Evolutionary conservation across 2,797 vertebrate genomes (phyloP).

Genomic region (Aeoliscus strigatus): DNA sequence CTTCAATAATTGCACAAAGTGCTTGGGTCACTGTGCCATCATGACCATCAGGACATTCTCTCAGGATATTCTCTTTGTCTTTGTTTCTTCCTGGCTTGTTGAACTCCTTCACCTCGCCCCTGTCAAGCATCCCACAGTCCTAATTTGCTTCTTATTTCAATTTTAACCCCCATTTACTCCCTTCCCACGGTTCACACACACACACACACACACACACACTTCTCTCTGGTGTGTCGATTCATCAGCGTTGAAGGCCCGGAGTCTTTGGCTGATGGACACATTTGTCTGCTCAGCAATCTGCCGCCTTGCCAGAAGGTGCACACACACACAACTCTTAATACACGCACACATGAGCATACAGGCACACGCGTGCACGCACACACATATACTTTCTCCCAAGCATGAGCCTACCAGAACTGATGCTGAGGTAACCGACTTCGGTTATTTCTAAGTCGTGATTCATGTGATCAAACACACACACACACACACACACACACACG

Average conservation of each 20-base stretch:
- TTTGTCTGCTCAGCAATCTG: slow-evolving; percentile 70
- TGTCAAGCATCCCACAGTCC: no score
- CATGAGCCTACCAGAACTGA: slow-evolving; percentile 1
- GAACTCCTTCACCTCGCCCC: slow-evolving; percentile 33
- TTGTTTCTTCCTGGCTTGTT: slow-evolving; percentile 22
- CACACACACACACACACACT: slow-evolving; percentile 7
- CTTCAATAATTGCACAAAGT: slow-evolving; percentile 18
- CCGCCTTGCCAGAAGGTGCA: slow-evolving; percentile 38
- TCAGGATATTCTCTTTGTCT: slow-evolving; percentile 16
- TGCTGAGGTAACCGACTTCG: background rate
- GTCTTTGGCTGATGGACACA: slow-evolving; percentile 61
- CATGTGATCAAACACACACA: no score
- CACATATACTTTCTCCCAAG: background rate
- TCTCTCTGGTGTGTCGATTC: slow-evolving; percentile 49
- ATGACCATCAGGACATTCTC: slow-evolving; percentile 16
- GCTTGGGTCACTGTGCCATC: slow-evolving; percentile 19
- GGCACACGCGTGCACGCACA: slow-evolving; percentile 1
- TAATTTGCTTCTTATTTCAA: no score
- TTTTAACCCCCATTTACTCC: slow-evolving; percentile 2
- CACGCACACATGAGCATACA: slow-evolving; percentile 12
- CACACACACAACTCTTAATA: slow-evolving; percentile 12
- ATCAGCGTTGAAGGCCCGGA: slow-evolving; percentile 55
- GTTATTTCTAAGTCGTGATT: no score
- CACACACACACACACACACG: no score
- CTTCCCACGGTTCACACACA: slow-evolving; percentile 2